A percentile compares a stretch with the other conserved stretches of the same genome.
These are phyloP conservation scores for Cynopterus brachyotis DNA, from an alignment of 2,113 vertebrate species.

Conservation along the genomic window DNA sequence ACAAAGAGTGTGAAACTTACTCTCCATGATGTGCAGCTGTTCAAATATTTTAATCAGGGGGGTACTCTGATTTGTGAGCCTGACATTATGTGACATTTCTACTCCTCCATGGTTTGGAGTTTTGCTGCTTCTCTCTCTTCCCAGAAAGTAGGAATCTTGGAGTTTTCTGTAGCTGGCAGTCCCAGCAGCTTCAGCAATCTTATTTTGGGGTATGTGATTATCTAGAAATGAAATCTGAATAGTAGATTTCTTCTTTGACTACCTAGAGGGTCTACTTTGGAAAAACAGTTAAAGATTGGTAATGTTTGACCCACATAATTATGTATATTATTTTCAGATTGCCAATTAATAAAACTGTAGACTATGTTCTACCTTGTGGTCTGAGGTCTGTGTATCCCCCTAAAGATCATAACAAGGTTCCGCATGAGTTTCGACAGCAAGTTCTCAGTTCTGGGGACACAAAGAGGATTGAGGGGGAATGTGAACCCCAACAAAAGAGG, in stretches of 20 bases:
- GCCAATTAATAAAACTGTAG: background rate
- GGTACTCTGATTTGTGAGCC: background rate
- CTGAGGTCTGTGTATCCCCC: background rate
- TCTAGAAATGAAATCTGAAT: background rate
- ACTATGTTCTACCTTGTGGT: background rate
- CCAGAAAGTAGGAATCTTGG: background rate
- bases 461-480: background rate
- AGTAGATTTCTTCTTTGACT: background rate
- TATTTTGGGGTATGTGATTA: background rate
- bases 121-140: background rate
- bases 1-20: background rate
- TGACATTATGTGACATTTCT: background rate
- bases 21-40: fast-evolving
- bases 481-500: background rate
- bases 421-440: background rate
- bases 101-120: background rate
- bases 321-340: background rate
- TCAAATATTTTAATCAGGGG: background rate
- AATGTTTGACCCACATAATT: background rate
- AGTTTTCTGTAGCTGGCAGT: background rate
- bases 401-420: background rate
- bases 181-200: background rate
- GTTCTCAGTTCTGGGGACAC: background rate
- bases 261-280: background rate
- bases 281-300: background rate